Evolutionary conservation across 2,113 vertebrate species (phyloP).

Genomic region (Regulus satrapa): DNA sequence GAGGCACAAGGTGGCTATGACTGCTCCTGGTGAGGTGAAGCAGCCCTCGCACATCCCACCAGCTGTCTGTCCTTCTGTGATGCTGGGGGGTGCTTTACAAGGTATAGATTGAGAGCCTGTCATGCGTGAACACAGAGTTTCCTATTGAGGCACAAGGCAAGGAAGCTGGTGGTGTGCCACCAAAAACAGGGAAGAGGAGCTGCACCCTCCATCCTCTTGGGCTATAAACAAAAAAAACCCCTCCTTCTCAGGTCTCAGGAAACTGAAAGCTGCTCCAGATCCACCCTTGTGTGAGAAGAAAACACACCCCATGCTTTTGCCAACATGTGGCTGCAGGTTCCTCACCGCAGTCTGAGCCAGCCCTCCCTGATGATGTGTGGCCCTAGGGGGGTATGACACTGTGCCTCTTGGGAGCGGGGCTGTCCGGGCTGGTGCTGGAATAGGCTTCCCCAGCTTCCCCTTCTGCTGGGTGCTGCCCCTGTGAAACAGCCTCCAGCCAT

Average conservation of each 20-base stretch:
- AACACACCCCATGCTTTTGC: background rate
- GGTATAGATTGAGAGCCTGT: background rate
- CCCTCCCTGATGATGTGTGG: background rate
- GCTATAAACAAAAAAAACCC: background rate
- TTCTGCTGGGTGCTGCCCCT: background rate
- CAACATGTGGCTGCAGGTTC: conserved; percentile 23
- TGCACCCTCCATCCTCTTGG: background rate
- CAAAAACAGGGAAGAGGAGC: background rate
- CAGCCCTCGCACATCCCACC: background rate
- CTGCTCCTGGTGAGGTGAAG: background rate
- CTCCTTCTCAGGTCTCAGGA: background rate
- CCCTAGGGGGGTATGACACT: background rate
- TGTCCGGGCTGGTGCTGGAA: rapidly evolving
- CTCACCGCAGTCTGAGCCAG: background rate
- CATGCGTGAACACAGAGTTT: background rate
- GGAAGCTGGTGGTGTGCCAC: background rate
- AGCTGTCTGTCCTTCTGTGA: background rate
- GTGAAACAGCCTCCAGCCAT: background rate
- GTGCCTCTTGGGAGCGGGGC: rapidly evolving
- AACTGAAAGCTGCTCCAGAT: conserved; percentile 9
- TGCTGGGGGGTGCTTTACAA: background rate
- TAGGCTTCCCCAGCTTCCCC: background rate
- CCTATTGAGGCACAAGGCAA: background rate
- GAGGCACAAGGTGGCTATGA: background rate
- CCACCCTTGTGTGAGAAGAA: background rate